phyloP scores from a whole-genome alignment of 2,888 invertebrate genomes.

The Pachycephus smyrnensis region DNA sequence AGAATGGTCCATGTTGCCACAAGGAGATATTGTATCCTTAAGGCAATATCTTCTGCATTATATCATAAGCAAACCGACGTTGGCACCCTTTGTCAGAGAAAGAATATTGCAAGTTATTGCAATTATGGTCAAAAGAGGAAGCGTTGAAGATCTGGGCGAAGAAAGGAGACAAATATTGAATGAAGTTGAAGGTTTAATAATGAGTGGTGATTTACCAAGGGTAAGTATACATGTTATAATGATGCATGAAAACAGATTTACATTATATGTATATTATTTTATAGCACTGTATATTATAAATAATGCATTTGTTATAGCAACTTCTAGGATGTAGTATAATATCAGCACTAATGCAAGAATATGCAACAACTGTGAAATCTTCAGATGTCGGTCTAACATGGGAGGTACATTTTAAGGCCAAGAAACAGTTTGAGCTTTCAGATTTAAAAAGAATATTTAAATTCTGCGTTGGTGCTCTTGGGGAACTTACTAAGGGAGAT shows the following conservation, averaged over 20 bases:
- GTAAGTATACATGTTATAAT: slow-evolving; percentile 62
- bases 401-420: slow-evolving; percentile 88
- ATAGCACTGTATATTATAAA: neutral
- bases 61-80: slow-evolving; percentile 74
- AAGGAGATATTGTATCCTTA: slow-evolving; percentile 77
- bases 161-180: slow-evolving; percentile 77
- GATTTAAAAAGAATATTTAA: slow-evolving; percentile 86
- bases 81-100: slow-evolving; percentile 83
- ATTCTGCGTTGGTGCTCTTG: slow-evolving; percentile 75
- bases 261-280: neutral
- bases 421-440: slow-evolving; percentile 84
- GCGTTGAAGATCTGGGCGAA: slow-evolving; percentile 79
- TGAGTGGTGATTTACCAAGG: slow-evolving; percentile 75
- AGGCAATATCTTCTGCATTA: slow-evolving; percentile 85
- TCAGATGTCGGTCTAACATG: slow-evolving; percentile 89
- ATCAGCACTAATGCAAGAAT: slow-evolving; percentile 87
- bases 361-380: slow-evolving; percentile 85
- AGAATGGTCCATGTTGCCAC: slow-evolving; percentile 84
- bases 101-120: slow-evolving; percentile 82
- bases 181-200: slow-evolving; percentile 82
- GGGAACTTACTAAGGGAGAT: slow-evolving; percentile 71
- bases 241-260: neutral
- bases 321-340: slow-evolving; percentile 87
- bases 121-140: slow-evolving; percentile 87
- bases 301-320: slow-evolving; percentile 71